A percentile compares a stretch with the other conserved stretches of the same genome.
Conservation (phyloP, 2,888 invertebrate species). For the Leptogaster cylindrica region DNA sequence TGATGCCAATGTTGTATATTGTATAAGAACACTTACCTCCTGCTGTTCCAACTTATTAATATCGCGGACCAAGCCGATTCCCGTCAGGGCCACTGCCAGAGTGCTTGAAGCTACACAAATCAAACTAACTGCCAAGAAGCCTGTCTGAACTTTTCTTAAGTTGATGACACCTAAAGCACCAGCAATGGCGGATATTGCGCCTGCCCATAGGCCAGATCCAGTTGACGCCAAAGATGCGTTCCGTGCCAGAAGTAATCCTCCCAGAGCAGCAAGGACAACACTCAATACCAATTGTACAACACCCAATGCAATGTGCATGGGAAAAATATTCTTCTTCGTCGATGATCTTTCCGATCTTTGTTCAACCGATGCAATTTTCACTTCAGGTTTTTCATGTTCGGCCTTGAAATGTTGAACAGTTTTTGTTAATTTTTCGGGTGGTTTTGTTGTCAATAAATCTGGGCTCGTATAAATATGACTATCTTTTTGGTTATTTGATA, state of each 20-base stretch:
- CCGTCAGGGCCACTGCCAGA: conserved; percentile 59
- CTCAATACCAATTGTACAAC: conserved; percentile 58
- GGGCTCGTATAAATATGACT: conserved; percentile 61
- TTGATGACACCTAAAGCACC: conserved; percentile 61
- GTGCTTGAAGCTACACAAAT: conserved; percentile 61
- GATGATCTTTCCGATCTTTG: not conserved
- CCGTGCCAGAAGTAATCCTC: conserved; percentile 58
- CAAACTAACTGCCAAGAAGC: conserved; percentile 60
- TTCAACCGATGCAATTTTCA: not conserved
- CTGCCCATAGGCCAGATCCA: conserved; percentile 61
- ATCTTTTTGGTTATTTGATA: conserved; percentile 50
- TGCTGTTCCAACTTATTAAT: conserved; percentile 56
- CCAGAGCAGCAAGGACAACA: conserved; percentile 58
- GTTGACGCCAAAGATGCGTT: conserved; percentile 58
- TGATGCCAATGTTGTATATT: no score
- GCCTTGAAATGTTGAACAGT: not conserved
- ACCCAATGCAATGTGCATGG: conserved; percentile 58
- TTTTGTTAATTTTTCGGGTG: conserved; percentile 17
- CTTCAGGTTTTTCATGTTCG: conserved; percentile 8
- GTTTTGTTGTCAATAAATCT: conserved; percentile 52
- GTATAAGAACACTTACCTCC: conserved; percentile 48
- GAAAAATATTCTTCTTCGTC: conserved; percentile 49
- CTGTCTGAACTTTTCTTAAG: conserved; percentile 59
- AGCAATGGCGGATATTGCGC: conserved; percentile 58
- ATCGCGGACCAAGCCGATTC: conserved; percentile 60